These are phyloP conservation scores for Fulmarus glacialis DNA, from an alignment of 2,113 vertebrate species.

Conservation along the genomic window DNA sequence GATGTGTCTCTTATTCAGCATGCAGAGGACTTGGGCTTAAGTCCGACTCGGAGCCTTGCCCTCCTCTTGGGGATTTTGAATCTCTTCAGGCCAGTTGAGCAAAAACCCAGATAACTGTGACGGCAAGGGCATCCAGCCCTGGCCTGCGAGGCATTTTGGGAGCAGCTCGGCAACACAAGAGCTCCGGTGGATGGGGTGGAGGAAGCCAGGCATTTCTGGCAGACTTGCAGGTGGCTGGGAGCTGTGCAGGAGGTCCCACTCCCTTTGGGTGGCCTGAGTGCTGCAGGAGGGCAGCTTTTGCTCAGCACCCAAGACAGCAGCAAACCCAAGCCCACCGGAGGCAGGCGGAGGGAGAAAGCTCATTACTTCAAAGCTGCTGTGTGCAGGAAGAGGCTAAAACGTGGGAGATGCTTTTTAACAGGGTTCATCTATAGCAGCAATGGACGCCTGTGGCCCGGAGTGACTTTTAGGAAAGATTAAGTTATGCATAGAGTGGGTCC, in stretches of 20 bases:
- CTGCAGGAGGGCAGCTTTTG: neutral
- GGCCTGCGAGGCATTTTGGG: neutral
- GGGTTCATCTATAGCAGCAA: neutral
- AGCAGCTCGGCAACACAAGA: neutral
- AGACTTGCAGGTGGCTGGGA: neutral
- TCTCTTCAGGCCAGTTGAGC: neutral
- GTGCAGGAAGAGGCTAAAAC: neutral
- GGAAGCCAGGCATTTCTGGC: neutral
- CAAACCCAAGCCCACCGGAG: neutral
- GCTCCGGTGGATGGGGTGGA: fast-evolving
- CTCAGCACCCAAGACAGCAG: neutral
- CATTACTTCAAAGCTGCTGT: neutral
- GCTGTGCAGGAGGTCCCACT: neutral
- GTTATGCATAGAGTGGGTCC: neutral
- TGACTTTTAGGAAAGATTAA: neutral
- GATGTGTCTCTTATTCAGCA: neutral
- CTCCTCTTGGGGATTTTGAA: neutral
- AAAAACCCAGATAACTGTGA: neutral
- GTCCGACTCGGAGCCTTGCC: neutral
- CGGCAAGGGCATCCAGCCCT: neutral
- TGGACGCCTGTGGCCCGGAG: neutral
- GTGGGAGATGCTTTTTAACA: neutral
- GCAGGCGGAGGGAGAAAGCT: neutral
- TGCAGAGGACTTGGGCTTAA: neutral
- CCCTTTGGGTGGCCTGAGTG: neutral